Evolutionary conservation across 2,797 vertebrate genomes (phyloP), one percentile per base, ranked within the genome.

Genomic region (Sebastes kiyomatsui): DNA sequence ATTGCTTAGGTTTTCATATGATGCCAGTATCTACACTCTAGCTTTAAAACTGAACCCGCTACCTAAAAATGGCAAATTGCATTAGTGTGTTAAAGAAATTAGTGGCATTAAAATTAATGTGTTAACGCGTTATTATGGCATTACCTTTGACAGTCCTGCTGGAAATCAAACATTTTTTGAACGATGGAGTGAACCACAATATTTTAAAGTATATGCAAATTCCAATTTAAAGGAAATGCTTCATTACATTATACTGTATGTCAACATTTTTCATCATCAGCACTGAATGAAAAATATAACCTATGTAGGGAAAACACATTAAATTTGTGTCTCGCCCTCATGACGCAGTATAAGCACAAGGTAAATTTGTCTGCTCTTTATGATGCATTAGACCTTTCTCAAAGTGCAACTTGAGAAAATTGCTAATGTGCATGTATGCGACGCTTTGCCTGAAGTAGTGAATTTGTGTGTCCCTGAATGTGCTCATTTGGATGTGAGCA

Each of bases 401-500:
- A 70, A 74, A 84, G 77, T 83, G 79, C 68, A 83, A 60, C 28
- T 73, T 79, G 35, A 86, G 80, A 71, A 84, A 89, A 80, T 59
- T 82, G 67, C 30, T 72, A 80, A 81, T 18, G 46, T 86, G 77
- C 75, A 82, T 66, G 38, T 38, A 27, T 56, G 55, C 28, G 12
- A 55, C 73, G 77, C 68, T 80, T 80, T 54, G 28, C 83, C 81
- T 46, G 35, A 79, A 86, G 75, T 82, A 80, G 42, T 80, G 77
- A 35, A 70, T 92, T 75, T 75, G 72, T 80, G 83, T 81, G 83
- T 75, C 38, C 87, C 64, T 74, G 72, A 83, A 77, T 85, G 76
- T 84, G 78, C 88, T 86, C 82, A 87, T 93, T 92, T 92, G 81
- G 93, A 91, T 90, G 80, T 84, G 93, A 78, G 88, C 87, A 86